A percentile compares a stretch with the other conserved stretches of the same genome.
phyloP scores from a whole-genome alignment of 1,140 invertebrate genomes.

The Trichomalopsis sarcophagae region DNA sequence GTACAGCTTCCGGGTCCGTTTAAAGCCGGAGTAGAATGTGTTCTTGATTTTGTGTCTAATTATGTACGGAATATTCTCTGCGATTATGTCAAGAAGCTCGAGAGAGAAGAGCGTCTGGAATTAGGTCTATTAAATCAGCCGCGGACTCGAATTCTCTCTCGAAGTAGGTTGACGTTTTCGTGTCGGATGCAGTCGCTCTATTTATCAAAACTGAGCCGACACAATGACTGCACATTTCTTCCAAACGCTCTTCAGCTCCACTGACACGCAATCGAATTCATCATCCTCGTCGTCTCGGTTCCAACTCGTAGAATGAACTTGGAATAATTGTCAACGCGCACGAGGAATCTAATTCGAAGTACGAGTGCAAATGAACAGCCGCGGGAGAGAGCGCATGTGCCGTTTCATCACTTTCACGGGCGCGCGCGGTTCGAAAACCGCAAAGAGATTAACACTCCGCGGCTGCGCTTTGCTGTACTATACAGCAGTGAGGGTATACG shows the following conservation, averaged over 20 bases:
- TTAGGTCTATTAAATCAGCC: not conserved
- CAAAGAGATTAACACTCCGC: not conserved
- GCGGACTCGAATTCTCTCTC: not conserved
- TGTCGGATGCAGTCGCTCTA: not conserved
- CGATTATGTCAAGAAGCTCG: too few relatives aligned
- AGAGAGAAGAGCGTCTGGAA: too few relatives aligned
- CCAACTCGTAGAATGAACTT: not conserved
- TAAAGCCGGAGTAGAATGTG: too few relatives aligned
- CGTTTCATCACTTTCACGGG: conserved; percentile 1
- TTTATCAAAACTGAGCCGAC: too few relatives aligned
- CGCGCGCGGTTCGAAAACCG: not conserved
- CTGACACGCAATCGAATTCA: too few relatives aligned
- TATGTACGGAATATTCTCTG: too few relatives aligned
- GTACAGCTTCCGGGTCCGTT: too few relatives aligned
- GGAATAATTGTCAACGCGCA: not conserved
- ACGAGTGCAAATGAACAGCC: not conserved
- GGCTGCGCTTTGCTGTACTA: not conserved
- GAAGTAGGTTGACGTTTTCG: not conserved
- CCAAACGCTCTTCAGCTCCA: too few relatives aligned
- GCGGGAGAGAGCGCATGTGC: not conserved
- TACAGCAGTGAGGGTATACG: not conserved
- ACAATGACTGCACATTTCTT: too few relatives aligned
- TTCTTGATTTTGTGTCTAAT: too few relatives aligned
- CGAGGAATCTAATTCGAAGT: not conserved
- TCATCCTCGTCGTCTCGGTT: not conserved